Conservation (phyloP, 2,888 invertebrate species). For the Andrena marginata region DNA sequence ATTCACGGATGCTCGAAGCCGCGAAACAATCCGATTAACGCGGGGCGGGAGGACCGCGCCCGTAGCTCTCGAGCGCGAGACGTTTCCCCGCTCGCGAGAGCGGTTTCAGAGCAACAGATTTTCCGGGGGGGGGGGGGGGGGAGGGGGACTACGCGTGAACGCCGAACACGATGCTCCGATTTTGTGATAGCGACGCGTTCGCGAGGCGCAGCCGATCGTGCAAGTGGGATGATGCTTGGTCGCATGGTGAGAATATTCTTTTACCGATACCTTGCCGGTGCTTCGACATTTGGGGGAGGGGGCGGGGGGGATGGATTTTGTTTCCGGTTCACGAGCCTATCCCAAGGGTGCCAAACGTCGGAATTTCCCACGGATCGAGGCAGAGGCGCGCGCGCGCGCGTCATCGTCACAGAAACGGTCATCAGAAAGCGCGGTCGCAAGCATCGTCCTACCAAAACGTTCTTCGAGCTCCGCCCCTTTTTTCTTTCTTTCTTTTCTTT, state of each 20-base stretch:
- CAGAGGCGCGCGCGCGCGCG: slow-evolving; percentile 13
- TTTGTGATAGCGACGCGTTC: slow-evolving; percentile 44
- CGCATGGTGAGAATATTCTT: background rate
- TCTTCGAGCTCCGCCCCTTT: slow-evolving; percentile 23
- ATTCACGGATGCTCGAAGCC: slow-evolving; percentile 17
- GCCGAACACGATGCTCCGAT: slow-evolving; percentile 37
- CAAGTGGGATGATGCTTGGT: background rate
- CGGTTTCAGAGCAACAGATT: background rate
- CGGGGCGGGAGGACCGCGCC: slow-evolving; percentile 34
- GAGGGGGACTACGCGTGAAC: too few relatives aligned
- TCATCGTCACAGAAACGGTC: slow-evolving; percentile 51
- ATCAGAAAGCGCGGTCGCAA: slow-evolving; percentile 26
- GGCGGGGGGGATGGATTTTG: background rate
- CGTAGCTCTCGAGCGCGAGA: background rate
- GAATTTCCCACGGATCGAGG: slow-evolving; percentile 23
- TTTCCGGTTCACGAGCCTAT: slow-evolving; percentile 1
- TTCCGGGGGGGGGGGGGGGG: too few relatives aligned
- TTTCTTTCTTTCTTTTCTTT: too few relatives aligned
- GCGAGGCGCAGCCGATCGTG: slow-evolving; percentile 8
- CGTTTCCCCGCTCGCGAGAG: slow-evolving; percentile 12
- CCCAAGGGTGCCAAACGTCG: background rate
- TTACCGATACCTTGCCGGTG: background rate
- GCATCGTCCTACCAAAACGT: slow-evolving; percentile 49
- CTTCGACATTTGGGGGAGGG: too few relatives aligned
- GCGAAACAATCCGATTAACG: background rate